phyloP scores from a whole-genome alignment of 2,113 vertebrate genomes.

The Heterocephalus glaber region DNA sequence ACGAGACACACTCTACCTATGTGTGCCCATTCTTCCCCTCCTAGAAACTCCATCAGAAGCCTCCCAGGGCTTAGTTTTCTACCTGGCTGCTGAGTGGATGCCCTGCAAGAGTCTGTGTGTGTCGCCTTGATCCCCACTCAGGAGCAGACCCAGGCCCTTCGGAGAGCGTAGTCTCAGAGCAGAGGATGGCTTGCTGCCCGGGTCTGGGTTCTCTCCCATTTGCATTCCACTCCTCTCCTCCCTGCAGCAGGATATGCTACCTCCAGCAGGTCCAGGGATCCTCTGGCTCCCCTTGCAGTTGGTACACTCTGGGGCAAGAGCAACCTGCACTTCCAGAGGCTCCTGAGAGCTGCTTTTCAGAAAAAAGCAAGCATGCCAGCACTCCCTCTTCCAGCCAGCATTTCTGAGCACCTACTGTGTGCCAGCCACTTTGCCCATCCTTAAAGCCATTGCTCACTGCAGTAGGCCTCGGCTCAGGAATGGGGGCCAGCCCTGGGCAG shows the following conservation, averaged over 20 bases:
- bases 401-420: background rate
- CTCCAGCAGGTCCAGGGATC: background rate
- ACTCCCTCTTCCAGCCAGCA: no score
- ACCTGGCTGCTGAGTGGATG: background rate
- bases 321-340: accelerated
- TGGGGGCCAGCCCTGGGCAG: no score
- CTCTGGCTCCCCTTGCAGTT: background rate
- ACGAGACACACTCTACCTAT: background rate
- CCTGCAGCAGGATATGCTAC: background rate
- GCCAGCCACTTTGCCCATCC: background rate
- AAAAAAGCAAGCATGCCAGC: background rate
- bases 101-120: background rate
- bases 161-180: background rate
- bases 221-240: background rate
- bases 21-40: no score
- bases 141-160: background rate
- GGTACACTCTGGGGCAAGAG: no score
- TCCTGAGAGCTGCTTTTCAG: background rate
- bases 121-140: no score
- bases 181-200: background rate
- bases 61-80: background rate
- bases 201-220: background rate
- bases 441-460: background rate
- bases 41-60: background rate
- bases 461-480: background rate